Percentiles rank a stretch among this genome's conserved stretches.
Conservation (phyloP, 2,888 invertebrate genomes). For the Tolmerus cingulatus region DNA sequence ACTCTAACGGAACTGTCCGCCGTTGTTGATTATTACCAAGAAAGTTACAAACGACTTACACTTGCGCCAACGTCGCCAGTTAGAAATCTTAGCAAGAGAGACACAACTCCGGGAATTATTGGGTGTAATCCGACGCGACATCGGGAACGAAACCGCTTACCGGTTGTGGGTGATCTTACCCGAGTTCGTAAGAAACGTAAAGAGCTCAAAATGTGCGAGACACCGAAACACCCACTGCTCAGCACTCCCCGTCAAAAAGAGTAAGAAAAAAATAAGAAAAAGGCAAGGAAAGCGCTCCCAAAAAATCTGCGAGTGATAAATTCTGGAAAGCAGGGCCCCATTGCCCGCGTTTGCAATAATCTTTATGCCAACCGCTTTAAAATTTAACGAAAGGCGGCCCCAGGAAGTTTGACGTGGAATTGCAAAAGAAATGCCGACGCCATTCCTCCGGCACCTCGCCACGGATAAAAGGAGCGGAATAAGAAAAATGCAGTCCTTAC, state of each 20-base stretch:
- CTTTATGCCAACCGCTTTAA: conserved; percentile 25
- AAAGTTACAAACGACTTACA: not conserved
- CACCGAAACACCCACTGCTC: not conserved
- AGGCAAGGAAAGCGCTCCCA: not conserved
- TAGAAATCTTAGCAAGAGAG: not conserved
- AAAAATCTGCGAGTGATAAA: not conserved
- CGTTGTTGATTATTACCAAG: conserved; percentile 2
- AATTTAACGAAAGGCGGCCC: conserved; percentile 1
- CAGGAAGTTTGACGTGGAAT: conserved; percentile 20
- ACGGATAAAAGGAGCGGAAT: conserved; percentile 22
- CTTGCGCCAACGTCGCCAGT: not conserved
- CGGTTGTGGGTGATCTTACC: not conserved
- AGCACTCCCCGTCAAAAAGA: not conserved
- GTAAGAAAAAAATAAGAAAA: too few species aligned
- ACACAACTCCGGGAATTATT: not conserved
- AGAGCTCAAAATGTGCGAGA: not conserved
- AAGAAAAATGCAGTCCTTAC: conserved; percentile 46
- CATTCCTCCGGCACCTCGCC: not conserved
- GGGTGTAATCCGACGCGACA: not conserved
- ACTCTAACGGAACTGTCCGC: conserved; percentile 15
- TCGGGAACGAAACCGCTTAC: not conserved
- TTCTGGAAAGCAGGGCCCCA: not conserved
- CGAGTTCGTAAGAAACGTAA: not conserved
- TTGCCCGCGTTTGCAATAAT: conserved; percentile 10
- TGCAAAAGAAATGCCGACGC: conserved; percentile 1